Percentiles rank a stretch among this genome's conserved stretches.
phyloP scores from a whole-genome alignment of 1,140 invertebrate genomes.

The Papilio polyxenes region DNA sequence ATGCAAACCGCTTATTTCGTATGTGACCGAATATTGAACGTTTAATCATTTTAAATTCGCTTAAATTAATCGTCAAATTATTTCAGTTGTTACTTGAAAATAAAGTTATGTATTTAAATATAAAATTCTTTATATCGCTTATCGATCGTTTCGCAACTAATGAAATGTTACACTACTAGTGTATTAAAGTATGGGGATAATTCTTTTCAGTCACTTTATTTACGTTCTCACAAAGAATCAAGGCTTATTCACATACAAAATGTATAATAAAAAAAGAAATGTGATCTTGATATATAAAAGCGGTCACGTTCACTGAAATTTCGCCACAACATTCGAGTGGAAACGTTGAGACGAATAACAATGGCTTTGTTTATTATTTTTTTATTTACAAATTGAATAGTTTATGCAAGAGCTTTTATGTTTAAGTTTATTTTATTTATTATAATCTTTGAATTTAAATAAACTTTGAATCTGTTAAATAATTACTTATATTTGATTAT shows the following conservation, averaged over 20 bases:
- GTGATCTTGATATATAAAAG: not conserved
- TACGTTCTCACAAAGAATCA: not conserved
- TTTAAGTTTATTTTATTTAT: not conserved
- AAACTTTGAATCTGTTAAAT: not conserved
- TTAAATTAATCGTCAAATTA: not conserved
- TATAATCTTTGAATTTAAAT: not conserved
- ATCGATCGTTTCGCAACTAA: not conserved
- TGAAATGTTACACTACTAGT: not conserved
- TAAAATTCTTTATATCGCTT: not conserved
- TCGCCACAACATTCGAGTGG: conserved; percentile 18
- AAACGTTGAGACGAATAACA: conserved; percentile 14
- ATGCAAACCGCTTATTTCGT: conserved; percentile 5
- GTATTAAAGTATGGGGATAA: not conserved
- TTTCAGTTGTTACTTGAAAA: not conserved
- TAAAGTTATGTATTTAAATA: not conserved
- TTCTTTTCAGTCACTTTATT: not conserved
- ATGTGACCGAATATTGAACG: not conserved
- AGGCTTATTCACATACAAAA: not conserved
- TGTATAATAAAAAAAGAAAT: not conserved
- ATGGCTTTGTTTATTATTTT: not conserved
- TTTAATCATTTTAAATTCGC: not conserved
- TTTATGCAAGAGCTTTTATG: not conserved
- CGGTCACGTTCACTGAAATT: conserved; percentile 15
- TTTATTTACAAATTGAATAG: conserved; percentile 16
- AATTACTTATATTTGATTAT: not conserved